phyloP scores from a whole-genome alignment of 1,140 invertebrate genomes.

The Nebria ingens region DNA sequence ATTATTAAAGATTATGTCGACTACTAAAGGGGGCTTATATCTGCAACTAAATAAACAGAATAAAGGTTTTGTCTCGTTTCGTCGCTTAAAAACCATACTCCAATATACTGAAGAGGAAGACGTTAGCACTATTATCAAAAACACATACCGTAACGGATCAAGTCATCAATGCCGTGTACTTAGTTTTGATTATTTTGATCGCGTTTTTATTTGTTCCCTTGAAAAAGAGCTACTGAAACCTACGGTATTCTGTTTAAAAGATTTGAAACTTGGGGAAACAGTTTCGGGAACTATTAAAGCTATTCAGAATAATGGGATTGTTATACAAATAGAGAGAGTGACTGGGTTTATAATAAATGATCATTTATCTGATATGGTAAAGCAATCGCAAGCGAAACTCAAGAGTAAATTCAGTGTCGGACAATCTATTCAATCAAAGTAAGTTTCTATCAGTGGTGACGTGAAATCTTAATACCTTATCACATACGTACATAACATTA shows the following conservation, averaged over 20 bases:
- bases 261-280: conserved; percentile 41
- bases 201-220: conserved; percentile 46
- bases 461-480: not conserved
- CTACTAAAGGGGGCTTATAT: conserved; percentile 41
- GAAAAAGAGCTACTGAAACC: conserved; percentile 41
- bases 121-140: conserved; percentile 31
- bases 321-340: conserved; percentile 31
- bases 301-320: conserved; percentile 30
- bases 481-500: not conserved
- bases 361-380: conserved; percentile 25
- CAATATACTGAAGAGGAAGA: conserved; percentile 16
- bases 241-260: conserved; percentile 36
- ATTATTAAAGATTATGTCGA: conserved; percentile 29
- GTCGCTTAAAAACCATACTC: conserved; percentile 21
- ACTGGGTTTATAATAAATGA: conserved; percentile 32
- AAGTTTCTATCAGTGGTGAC: no score
- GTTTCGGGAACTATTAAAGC: conserved; percentile 37
- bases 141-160: conserved; percentile 38
- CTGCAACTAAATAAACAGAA: conserved; percentile 39
- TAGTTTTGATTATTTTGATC: conserved; percentile 44
- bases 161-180: conserved; percentile 46
- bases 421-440: conserved; percentile 35
- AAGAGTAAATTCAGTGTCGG: conserved; percentile 35
- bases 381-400: conserved; percentile 20
- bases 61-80: conserved; percentile 45